Percentiles rank a stretch among this genome's conserved stretches.
Conservation (phyloP, 2,113 vertebrate species). For the Myotis lucifugus region DNA sequence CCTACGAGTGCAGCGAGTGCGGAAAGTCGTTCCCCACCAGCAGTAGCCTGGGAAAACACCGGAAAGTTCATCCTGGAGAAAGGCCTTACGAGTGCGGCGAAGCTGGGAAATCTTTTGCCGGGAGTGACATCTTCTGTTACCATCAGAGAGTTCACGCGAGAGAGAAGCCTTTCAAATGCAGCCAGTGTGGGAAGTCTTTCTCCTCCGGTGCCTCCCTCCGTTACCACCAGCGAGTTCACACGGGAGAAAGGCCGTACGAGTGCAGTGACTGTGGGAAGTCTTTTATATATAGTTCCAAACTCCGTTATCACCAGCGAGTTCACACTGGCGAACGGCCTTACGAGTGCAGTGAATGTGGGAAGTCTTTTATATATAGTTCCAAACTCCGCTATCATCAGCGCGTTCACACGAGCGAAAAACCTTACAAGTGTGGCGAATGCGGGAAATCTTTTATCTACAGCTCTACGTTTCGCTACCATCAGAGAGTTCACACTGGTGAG, state of each 20-base stretch:
- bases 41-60: not conserved
- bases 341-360: not conserved
- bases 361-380: slow-evolving; percentile 23
- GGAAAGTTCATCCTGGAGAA: slow-evolving; percentile 30
- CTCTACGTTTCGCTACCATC: not conserved
- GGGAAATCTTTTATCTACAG: not conserved
- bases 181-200: not conserved
- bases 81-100: not conserved
- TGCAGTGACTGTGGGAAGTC: not conserved
- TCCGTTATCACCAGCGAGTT: not conserved
- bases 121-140: not conserved
- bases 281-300: not conserved
- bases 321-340: slow-evolving; percentile 39
- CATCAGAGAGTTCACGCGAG: slow-evolving; percentile 12
- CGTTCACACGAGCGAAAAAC: not conserved
- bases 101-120: slow-evolving; percentile 1
- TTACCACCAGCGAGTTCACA: slow-evolving; percentile 36
- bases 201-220: no score
- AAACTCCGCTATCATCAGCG: not conserved
- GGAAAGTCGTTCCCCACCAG: not conserved
- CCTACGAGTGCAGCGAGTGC: slow-evolving; percentile 34
- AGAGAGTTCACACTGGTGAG: not conserved
- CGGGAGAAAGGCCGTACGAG: not conserved
- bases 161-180: slow-evolving; percentile 22
- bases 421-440: not conserved